Conservation (phyloP, 2,113 vertebrate species). For the Tympanuchus pallidicinctus region DNA sequence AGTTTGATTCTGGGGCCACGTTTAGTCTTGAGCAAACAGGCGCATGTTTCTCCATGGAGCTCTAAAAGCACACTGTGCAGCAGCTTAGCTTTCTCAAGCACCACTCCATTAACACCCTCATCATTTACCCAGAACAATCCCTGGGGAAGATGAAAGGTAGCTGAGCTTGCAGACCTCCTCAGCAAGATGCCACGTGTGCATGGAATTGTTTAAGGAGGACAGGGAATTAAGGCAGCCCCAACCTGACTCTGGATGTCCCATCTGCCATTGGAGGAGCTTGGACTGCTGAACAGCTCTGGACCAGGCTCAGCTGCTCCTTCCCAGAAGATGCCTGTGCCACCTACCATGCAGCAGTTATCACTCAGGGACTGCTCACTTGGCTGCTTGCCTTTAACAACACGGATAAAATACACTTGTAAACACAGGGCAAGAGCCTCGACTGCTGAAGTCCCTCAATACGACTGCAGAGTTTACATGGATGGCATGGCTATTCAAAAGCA, state of each 20-base stretch:
- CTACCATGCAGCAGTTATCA: neutral
- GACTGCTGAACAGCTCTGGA: neutral
- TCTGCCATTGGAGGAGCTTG: neutral
- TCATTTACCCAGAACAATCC: neutral
- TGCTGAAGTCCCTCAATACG: neutral
- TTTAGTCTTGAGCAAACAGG: neutral
- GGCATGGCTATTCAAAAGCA: neutral
- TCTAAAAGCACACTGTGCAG: conserved; percentile 2
- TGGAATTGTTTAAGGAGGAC: neutral
- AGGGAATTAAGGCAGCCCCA: neutral
- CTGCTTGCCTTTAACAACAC: neutral
- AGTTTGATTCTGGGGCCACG: neutral
- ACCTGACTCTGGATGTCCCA: neutral
- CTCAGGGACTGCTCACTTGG: neutral
- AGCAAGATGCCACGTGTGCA: neutral
- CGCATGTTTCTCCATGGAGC: neutral
- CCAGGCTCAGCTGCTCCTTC: neutral
- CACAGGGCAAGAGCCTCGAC: neutral
- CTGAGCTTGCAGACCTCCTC: conserved; percentile 4
- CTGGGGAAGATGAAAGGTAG: conserved; percentile 33
- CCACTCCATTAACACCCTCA: neutral
- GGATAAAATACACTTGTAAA: neutral
- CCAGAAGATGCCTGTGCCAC: neutral
- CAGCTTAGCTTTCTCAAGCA: neutral
- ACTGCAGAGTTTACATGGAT: neutral